Evolutionary conservation across 1,140 invertebrate species (phyloP).

Genomic region (Hyles vespertilio): DNA sequence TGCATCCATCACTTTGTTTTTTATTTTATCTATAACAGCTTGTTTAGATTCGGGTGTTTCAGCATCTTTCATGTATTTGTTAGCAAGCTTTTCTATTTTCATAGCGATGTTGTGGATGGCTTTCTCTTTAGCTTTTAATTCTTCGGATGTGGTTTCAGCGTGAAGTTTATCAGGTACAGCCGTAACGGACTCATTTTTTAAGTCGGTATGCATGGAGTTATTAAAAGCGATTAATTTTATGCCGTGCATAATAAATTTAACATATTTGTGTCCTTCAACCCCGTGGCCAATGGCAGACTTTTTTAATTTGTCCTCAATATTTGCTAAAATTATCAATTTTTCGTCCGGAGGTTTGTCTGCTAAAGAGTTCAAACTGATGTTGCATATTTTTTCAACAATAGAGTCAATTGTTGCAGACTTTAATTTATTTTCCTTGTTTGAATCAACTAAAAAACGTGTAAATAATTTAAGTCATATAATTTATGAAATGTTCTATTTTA

Average conservation of each 20-base stretch:
- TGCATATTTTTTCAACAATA: conserved; percentile 38
- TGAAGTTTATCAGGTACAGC: neutral
- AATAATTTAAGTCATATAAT: neutral
- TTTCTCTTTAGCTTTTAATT: conserved; percentile 4
- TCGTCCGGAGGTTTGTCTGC: conserved; percentile 19
- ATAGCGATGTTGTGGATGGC: conserved; percentile 14
- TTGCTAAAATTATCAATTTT: conserved; percentile 22
- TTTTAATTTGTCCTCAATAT: conserved; percentile 34
- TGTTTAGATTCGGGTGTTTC: conserved; percentile 17
- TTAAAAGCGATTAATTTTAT: conserved; percentile 25
- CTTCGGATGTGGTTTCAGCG: neutral
- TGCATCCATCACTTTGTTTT: conserved; percentile 16
- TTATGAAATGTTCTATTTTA: neutral
- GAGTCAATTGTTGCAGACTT: conserved; percentile 14
- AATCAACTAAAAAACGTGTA: neutral
- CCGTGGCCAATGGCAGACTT: conserved; percentile 23
- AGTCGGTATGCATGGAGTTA: neutral
- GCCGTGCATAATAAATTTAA: conserved; percentile 33
- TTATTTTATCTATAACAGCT: conserved; percentile 19
- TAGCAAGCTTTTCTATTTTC: conserved; percentile 23
- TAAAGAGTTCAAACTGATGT: conserved; percentile 27
- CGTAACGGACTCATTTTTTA: neutral
- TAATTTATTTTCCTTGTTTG: conserved; percentile 5
- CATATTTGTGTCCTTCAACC: conserved; percentile 26
- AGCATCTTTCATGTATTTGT: conserved; percentile 14